A percentile compares a stretch with the other conserved stretches of the same genome.
Evolutionary conservation across 2,113 vertebrate genomes (phyloP).

Genomic region (Erpornis zantholeuca): DNA sequence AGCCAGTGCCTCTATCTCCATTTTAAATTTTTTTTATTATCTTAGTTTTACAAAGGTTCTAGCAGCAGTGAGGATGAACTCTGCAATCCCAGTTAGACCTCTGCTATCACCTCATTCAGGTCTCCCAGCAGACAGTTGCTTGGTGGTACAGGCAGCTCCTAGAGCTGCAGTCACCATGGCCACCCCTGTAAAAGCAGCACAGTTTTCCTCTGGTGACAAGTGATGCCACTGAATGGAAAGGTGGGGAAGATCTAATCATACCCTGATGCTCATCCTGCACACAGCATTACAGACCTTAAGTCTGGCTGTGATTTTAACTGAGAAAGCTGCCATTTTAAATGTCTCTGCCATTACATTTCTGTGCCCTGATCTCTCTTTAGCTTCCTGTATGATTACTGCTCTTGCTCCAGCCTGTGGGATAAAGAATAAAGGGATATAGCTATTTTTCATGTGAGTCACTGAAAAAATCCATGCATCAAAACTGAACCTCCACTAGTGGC

Average conservation of each 20-base stretch:
- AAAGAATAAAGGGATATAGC: background rate
- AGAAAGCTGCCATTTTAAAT: background rate
- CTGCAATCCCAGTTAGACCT: background rate
- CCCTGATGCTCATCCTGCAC: rapidly evolving
- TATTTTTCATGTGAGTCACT: background rate
- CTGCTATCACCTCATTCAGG: background rate
- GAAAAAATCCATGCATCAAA: background rate
- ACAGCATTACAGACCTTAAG: background rate
- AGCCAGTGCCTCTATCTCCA: background rate
- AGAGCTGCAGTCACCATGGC: background rate
- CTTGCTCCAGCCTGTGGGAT: background rate
- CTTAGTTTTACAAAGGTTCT: background rate
- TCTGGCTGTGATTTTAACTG: background rate
- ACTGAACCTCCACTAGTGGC: background rate
- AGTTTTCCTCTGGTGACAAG: background rate
- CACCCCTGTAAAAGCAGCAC: background rate
- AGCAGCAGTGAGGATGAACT: background rate
- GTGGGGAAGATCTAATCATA: background rate
- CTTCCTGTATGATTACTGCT: background rate
- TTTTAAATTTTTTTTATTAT: background rate
- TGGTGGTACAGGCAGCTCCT: background rate
- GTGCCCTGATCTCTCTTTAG: background rate
- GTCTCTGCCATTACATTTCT: background rate
- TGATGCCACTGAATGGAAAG: background rate
- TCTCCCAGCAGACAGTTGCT: background rate